Evolutionary conservation across 2,888 invertebrate genomes (phyloP).

Genomic region (Anthophora plumipes): DNA sequence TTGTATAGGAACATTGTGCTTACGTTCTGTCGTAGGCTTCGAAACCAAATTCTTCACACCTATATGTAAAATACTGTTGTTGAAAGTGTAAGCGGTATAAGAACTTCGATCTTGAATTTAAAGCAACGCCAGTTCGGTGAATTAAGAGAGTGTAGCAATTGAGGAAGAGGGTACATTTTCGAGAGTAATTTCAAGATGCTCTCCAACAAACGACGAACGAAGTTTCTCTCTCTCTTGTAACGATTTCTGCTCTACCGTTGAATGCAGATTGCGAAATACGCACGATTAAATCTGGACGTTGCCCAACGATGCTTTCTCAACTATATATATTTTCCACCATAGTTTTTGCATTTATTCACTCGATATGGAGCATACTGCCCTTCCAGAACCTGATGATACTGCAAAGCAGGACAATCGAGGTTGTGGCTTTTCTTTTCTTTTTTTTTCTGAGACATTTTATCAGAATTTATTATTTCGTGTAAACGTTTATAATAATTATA

Average conservation of each 20-base stretch:
- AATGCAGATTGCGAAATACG: no score
- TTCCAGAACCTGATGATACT: conserved; percentile 23
- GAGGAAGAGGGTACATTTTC: not conserved
- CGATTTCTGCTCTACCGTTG: no score
- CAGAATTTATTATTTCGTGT: conserved; percentile 85
- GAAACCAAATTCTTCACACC: conserved; percentile 10
- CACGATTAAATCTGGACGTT: not conserved
- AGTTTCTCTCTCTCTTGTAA: not conserved
- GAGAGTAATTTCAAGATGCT: not conserved
- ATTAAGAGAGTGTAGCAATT: not conserved
- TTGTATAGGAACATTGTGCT: conserved; percentile 32
- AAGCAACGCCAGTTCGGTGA: not conserved
- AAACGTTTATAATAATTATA: conserved; percentile 85
- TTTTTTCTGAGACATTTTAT: conserved; percentile 83
- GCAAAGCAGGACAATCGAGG: conserved; percentile 61
- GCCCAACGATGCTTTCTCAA: no score
- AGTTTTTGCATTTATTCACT: conserved; percentile 4
- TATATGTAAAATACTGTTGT: conserved; percentile 3
- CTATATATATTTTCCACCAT: not conserved
- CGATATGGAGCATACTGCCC: conserved; percentile 20
- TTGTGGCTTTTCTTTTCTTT: conserved; percentile 65
- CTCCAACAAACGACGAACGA: not conserved
- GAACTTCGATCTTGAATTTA: not conserved
- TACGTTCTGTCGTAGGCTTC: conserved; percentile 15
- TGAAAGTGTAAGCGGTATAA: not conserved